phyloP scores from a whole-genome alignment of 2,113 vertebrate species.

The Dendropsophus ebraccatus region DNA sequence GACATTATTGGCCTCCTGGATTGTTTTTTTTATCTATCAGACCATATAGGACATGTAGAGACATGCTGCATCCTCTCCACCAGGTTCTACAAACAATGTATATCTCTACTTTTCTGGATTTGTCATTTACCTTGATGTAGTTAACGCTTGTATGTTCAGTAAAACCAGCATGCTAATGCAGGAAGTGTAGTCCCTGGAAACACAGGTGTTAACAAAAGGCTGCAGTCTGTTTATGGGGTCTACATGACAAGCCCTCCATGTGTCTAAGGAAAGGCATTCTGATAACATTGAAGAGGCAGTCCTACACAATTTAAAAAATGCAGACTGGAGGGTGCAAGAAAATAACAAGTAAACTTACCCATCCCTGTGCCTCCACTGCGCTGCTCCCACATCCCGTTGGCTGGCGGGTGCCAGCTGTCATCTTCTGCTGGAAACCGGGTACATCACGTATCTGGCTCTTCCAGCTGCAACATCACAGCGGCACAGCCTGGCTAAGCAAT shows the following conservation, averaged over 20 bases:
- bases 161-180: not conserved
- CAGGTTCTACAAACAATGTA: not conserved
- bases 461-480: too few relatives aligned
- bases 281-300: too few relatives aligned
- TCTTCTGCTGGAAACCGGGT: too few relatives aligned
- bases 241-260: not conserved
- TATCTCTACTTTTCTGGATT: not conserved
- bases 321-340: too few relatives aligned
- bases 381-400: too few relatives aligned
- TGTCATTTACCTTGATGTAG: not conserved
- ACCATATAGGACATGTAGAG: not conserved
- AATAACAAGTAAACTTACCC: too few relatives aligned
- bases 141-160: not conserved
- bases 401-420: too few relatives aligned
- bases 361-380: too few relatives aligned
- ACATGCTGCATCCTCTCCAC: not conserved
- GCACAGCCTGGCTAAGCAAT: too few relatives aligned
- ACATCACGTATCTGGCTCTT: too few relatives aligned
- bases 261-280: too few relatives aligned
- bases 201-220: not conserved
- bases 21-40: not conserved
- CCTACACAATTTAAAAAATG: too few relatives aligned
- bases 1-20: not conserved
- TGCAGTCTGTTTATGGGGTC: not conserved
- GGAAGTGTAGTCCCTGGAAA: not conserved